phyloP scores from a whole-genome alignment of 2,888 invertebrate species.

The Ctenicera cuprea region DNA sequence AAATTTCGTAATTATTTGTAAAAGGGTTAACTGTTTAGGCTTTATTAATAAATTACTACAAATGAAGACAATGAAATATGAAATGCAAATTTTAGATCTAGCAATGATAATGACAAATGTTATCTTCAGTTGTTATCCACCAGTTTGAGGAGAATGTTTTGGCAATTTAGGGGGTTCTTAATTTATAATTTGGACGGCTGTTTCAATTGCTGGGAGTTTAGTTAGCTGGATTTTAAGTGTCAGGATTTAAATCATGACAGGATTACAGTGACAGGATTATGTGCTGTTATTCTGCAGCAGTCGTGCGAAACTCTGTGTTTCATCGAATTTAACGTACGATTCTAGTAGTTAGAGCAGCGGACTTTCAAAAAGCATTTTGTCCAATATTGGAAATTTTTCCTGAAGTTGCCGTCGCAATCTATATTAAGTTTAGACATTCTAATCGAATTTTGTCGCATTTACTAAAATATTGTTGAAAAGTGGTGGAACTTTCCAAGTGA shows the following conservation, averaged over 20 bases:
- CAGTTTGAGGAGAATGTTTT: neutral
- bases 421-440: no score
- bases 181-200: constrained; percentile 26
- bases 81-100: no score
- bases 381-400: no score
- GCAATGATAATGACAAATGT: constrained; percentile 2
- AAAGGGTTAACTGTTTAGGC: no score
- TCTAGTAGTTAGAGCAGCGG: neutral
- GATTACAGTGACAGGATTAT: constrained; percentile 24
- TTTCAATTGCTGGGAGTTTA: constrained; percentile 24
- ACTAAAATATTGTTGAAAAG: no score
- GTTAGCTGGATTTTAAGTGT: constrained; percentile 20
- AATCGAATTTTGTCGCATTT: no score
- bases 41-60: no score
- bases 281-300: constrained; percentile 10
- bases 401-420: no score
- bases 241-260: constrained; percentile 26
- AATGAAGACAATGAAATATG: neutral
- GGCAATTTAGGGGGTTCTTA: constrained; percentile 16
- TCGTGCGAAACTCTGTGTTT: neutral
- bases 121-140: neutral
- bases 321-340: neutral
- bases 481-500: no score
- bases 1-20: neutral
- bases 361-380: neutral